Conservation (phyloP, 2,113 vertebrate genomes). For the Channa maculata region DNA sequence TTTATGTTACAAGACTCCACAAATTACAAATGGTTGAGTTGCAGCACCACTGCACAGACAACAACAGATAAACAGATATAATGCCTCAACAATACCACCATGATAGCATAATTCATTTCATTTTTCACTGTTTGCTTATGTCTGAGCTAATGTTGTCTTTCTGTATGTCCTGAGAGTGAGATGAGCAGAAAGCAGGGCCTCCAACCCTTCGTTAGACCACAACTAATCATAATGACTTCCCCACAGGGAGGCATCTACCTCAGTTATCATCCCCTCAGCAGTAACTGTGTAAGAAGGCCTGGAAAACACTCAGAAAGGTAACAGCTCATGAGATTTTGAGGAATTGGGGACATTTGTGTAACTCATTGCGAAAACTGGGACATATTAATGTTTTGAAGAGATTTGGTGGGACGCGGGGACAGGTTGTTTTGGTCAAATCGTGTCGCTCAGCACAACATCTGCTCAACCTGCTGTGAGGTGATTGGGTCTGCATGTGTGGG, state of each 20-base stretch:
- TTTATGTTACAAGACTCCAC: slow-evolving; percentile 59
- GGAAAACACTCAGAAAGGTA: slow-evolving; percentile 48
- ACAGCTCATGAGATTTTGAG: slow-evolving; percentile 27
- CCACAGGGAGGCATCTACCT: slow-evolving; percentile 66
- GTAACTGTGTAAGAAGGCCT: slow-evolving; percentile 42
- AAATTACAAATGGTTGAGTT: slow-evolving; percentile 60
- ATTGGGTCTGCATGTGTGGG: slow-evolving; percentile 1
- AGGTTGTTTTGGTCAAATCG: slow-evolving; percentile 52
- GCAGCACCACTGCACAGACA: slow-evolving; percentile 32
- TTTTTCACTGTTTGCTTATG: slow-evolving; percentile 4
- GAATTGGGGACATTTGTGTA: slow-evolving; percentile 43
- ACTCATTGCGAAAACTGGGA: slow-evolving; percentile 54
- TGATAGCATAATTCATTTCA: slow-evolving; percentile 13
- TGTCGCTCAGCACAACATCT: slow-evolving; percentile 63
- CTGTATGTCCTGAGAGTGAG: slow-evolving; percentile 33
- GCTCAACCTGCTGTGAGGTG: slow-evolving; percentile 41
- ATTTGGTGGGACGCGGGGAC: slow-evolving; percentile 57
- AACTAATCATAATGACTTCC: slow-evolving; percentile 75
- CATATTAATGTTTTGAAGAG: slow-evolving; percentile 58
- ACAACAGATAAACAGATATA: slow-evolving; percentile 28
- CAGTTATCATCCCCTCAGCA: slow-evolving; percentile 60
- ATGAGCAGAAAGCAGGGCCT: slow-evolving; percentile 46
- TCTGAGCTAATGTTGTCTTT: slow-evolving; percentile 19
- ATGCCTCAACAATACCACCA: slow-evolving; percentile 33
- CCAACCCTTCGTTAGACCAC: slow-evolving; percentile 57